phyloP scores from a whole-genome alignment of 2,888 invertebrate species.

The Hemithea aestivaria region DNA sequence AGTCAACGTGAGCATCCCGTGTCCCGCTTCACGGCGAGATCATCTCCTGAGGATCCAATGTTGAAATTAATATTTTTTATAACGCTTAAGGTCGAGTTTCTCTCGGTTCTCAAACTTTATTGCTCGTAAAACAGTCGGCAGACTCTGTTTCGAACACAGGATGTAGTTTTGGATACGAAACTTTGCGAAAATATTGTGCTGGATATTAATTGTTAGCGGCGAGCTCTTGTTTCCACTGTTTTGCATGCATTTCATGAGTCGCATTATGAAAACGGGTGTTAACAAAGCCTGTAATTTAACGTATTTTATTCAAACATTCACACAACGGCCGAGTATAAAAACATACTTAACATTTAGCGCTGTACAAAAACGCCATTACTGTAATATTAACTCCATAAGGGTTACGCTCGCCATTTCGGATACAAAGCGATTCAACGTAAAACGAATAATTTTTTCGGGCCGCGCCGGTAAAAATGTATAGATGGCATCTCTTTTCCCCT shows the following conservation, averaged over 20 bases:
- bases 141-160: conserved; percentile 53
- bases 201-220: conserved; percentile 59
- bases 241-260: conserved; percentile 36
- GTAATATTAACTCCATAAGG: conserved; percentile 40
- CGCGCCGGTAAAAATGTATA: conserved; percentile 50
- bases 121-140: conserved; percentile 61
- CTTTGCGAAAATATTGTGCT: conserved; percentile 67
- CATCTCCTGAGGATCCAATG: conserved; percentile 29
- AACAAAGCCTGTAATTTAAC: conserved; percentile 33
- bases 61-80: conserved; percentile 45
- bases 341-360: conserved; percentile 32
- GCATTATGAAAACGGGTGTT: conserved; percentile 31
- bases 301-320: conserved; percentile 35
- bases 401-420: conserved; percentile 34
- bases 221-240: conserved; percentile 45
- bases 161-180: conserved; percentile 56
- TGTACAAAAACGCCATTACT: conserved; percentile 34
- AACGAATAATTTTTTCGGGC: conserved; percentile 40
- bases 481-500: conserved; percentile 45
- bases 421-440: conserved; percentile 32
- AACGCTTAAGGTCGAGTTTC: conserved; percentile 41
- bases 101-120: conserved; percentile 47
- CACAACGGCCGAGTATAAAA: conserved; percentile 32
- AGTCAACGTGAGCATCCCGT: conserved; percentile 31
- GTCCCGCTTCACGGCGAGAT: conserved; percentile 11